A percentile compares a stretch with the other conserved stretches of the same genome.
Conservation (phyloP, 2,888 invertebrate species). For the Hypomecis punctinalis region DNA sequence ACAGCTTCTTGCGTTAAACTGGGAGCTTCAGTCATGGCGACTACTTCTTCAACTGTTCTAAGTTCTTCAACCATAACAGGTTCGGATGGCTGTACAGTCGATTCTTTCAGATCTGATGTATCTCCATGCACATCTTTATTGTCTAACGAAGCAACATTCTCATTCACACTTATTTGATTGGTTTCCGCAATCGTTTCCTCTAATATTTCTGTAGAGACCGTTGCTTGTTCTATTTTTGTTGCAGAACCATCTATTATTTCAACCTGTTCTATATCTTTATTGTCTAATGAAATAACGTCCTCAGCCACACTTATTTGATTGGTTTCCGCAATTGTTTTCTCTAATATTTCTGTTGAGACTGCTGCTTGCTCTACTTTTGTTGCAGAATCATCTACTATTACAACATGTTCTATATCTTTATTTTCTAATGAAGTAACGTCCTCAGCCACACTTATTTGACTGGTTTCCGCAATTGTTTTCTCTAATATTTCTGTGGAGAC, state of each 20-base stretch:
- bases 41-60: conserved; percentile 25
- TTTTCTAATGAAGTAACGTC: conserved; percentile 1
- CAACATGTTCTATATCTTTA: neutral
- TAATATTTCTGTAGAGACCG: conserved; percentile 1
- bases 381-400: neutral
- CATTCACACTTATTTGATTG: conserved; percentile 11
- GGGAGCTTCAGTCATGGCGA: conserved; percentile 9
- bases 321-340: conserved; percentile 2
- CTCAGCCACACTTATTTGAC: conserved; percentile 10
- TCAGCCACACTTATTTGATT: conserved; percentile 8
- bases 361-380: neutral
- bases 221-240: neutral
- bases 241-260: neutral
- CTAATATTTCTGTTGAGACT: conserved; percentile 1
- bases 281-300: neutral
- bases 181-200: conserved; percentile 6
- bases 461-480: neutral
- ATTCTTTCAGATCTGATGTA: conserved; percentile 19
- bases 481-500: neutral
- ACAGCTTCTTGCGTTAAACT: conserved; percentile 7
- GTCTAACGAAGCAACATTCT: conserved; percentile 3
- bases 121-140: neutral
- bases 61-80: conserved; percentile 28
- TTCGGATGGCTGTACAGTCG: conserved; percentile 1
- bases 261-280: neutral